Conservation (phyloP, 2,113 vertebrate species). For the Brachirus orientalis region DNA sequence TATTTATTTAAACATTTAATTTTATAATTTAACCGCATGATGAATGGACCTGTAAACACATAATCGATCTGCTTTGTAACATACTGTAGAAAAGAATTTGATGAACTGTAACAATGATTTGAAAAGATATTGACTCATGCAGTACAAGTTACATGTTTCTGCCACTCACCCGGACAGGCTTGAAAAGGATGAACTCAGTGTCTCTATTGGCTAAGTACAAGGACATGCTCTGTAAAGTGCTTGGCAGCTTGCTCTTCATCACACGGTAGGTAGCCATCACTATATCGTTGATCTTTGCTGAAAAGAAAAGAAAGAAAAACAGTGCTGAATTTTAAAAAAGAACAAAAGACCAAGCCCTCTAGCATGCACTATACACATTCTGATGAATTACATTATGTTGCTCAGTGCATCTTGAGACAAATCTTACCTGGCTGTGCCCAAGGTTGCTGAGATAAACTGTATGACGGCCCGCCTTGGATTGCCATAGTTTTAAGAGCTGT, state of each 20-base stretch:
- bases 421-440: slow-evolving; percentile 96
- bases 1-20: slow-evolving; percentile 2
- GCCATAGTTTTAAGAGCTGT: slow-evolving; percentile 93
- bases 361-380: slow-evolving; percentile 41
- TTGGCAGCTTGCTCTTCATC: slow-evolving; percentile 93
- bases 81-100: slow-evolving; percentile 12
- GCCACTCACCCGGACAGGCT: slow-evolving; percentile 93
- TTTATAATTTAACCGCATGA: not conserved
- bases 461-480: slow-evolving; percentile 92
- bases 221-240: slow-evolving; percentile 93
- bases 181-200: slow-evolving; percentile 98
- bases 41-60: slow-evolving; percentile 4
- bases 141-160: slow-evolving; percentile 19
- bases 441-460: slow-evolving; percentile 92
- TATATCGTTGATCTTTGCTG: slow-evolving; percentile 94
- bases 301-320: slow-evolving; percentile 60
- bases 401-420: slow-evolving; percentile 48
- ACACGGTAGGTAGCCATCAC: slow-evolving; percentile 90
- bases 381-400: slow-evolving; percentile 55
- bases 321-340: slow-evolving; percentile 12
- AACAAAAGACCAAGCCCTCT: slow-evolving; percentile 59
- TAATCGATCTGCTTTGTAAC: not conserved
- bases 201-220: slow-evolving; percentile 97
- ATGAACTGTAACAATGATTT: slow-evolving; percentile 40
- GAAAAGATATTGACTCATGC: slow-evolving; percentile 26